Evolutionary conservation across 2,888 invertebrate genomes (phyloP), one percentile per base, ranked within the genome.

Genomic region (Leucophenga maculata): DNA sequence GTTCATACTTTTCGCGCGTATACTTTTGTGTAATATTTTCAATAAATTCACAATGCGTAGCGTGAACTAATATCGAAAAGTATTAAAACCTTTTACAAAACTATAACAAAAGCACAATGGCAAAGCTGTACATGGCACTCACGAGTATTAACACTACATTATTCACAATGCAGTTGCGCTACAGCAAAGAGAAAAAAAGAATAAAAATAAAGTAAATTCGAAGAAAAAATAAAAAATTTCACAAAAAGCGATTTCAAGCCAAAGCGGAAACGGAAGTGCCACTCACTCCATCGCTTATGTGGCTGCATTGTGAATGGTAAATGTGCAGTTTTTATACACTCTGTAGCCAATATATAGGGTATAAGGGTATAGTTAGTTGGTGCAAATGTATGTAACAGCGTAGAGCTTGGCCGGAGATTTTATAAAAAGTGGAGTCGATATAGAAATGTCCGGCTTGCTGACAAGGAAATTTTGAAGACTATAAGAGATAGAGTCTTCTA

Each of bases 71-170:
- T 82, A 81, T 81, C 82, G 83, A 84, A 81, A 82, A 79, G 82
- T 82, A 83, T 84, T 83, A 82, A 83, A 77, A 77, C 80, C 85
- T 85, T 85, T 82, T 39, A 39, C 11, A 39, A 8, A 8, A 39
- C 3, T 39, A 39, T 39, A 39, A 39, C 39, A 39, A 39, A 39
- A 39, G 8, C 39, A 39, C 3, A 6, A 39, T 11, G 1, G 8
- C 39, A 82, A 83, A 78, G 81, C 74, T 16, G 78, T 77, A 78
- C 82, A 84, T 83, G 79, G 85, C 82, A 85, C 85, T 84, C 84
- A 76, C 78, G 85, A 83, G 84, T 82, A 84, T 84, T 84, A 84
- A 84, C 84, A 84, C 84, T 84, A 80, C 85, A 84, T 85, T 85
- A 84, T 84, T 84, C 82, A 85, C 82, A 77, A 82, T 78, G 79